Evolutionary conservation across 1,140 invertebrate genomes (phyloP), one percentile per base, ranked within the genome.

Genomic region (Drosophila sp.): DNA sequence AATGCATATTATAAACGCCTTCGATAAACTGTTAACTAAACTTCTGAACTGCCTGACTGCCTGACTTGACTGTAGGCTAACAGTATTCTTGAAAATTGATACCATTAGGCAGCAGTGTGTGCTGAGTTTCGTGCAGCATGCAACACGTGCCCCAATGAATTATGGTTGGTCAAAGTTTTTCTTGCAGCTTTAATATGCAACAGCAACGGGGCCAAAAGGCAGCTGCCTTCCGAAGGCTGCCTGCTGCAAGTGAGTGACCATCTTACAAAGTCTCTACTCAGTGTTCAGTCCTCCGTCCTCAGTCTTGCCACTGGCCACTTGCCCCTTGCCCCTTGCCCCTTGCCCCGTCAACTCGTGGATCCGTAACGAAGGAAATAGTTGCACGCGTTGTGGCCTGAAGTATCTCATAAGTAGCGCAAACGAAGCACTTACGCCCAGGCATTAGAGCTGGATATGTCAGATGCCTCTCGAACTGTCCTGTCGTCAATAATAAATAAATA

Each of bases 401-500:
- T 79, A 72, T 73, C 76, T 64, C 69, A 62, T 58, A 77, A 84
- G 80, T 84, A 84, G 76, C 67, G 65, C 76, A 86, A 75, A 57
- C 78, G 78, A 87, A 81, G 78, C 78, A 78, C 82, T 86, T 86
- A 78, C 74, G 82, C 66, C 73, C 65, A 56, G 78, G 54, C 69
- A 72, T 50, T 54, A 46, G 29, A 77, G 66, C 78, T 81, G 82
- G 53, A 61, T 77, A 69, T 78, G 81, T 65, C 77, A 86, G 63
- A 41, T 71, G 70, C 45, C 56, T 56, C 59, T 62, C 61, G 56
- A 65, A 45, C 43, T 32, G 36, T 32, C 41, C 56, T 62, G 74
- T 80, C 65, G 78, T 86, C 83, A 82, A 87, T 87, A 87, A 87
- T 89, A 87, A 87, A 87, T 87, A 87, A 87, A 89, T 87, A 82